phyloP scores from a whole-genome alignment of 2,888 invertebrate genomes.

The Drosophila phalerata region DNA sequence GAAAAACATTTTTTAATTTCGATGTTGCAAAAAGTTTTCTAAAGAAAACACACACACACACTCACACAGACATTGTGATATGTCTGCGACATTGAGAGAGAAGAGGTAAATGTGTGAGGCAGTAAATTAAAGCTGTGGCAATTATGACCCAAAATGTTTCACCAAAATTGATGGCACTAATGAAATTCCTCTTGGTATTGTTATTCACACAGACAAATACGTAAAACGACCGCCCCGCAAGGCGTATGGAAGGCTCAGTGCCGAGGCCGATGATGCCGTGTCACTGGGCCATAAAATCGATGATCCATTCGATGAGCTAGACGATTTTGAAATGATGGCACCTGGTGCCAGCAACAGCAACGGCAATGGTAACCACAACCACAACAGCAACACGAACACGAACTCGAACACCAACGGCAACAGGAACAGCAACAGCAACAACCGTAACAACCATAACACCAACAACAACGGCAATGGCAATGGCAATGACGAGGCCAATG shows the following conservation, averaged over 20 bases:
- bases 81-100: conserved; percentile 1
- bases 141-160: conserved; percentile 32
- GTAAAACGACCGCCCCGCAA: conserved; percentile 85
- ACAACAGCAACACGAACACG: conserved; percentile 28
- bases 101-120: conserved; percentile 5
- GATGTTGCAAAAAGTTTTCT: conserved; percentile 34
- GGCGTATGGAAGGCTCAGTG: conserved; percentile 85
- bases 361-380: conserved; percentile 6
- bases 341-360: conserved; percentile 62
- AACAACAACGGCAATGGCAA: conserved; percentile 47
- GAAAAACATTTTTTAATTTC: conserved; percentile 51
- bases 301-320: conserved; percentile 84
- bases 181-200: conserved; percentile 31
- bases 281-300: conserved; percentile 84
- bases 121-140: conserved; percentile 28
- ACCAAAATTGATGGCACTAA: conserved; percentile 37
- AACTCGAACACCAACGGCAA: conserved; percentile 27
- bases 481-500: conserved; percentile 51
- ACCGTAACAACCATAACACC: conserved; percentile 18
- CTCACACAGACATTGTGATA: neutral
- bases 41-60: conserved; percentile 5
- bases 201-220: conserved; percentile 82
- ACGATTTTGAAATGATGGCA: conserved; percentile 84
- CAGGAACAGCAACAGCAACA: conserved; percentile 42
- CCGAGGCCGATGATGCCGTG: conserved; percentile 83